These are phyloP conservation scores for Excalfactoria chinensis DNA, from an alignment of 2,113 vertebrate genomes.

Conservation along the genomic window DNA sequence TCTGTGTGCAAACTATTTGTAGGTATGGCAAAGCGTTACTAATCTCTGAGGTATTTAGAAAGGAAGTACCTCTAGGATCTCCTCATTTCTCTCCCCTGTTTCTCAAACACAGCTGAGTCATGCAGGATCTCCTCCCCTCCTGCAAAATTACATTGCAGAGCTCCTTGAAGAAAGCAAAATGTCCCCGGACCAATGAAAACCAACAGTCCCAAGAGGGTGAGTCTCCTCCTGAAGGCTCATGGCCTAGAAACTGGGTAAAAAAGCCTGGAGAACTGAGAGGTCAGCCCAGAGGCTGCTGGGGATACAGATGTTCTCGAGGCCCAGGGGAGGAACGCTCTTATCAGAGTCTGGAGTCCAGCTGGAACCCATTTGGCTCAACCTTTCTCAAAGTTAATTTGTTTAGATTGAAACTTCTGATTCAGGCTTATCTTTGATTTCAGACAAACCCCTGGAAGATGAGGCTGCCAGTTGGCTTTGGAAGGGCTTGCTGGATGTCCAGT, in stretches of 20 bases:
- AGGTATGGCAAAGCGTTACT: constrained; percentile 48
- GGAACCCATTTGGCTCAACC: constrained; percentile 39
- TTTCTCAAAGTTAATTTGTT: constrained; percentile 46
- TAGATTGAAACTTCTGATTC: constrained; percentile 26
- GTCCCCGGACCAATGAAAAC: not conserved
- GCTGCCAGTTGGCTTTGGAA: constrained; percentile 55
- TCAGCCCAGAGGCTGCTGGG: not conserved
- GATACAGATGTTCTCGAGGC: not conserved
- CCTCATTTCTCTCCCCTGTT: constrained; percentile 38
- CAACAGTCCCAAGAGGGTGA: not conserved
- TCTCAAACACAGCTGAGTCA: constrained; percentile 54
- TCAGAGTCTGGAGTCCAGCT: constrained; percentile 49
- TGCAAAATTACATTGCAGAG: not conserved
- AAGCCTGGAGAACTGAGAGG: not conserved
- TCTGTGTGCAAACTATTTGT: constrained; percentile 21
- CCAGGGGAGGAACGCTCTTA: constrained; percentile 22
- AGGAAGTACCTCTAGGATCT: constrained; percentile 71
- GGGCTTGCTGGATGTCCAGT: constrained; percentile 30
- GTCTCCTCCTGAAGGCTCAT: not conserved
- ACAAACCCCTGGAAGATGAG: not conserved
- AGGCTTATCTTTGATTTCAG: constrained; percentile 17
- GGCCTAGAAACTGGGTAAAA: constrained; percentile 31
- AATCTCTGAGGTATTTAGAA: constrained; percentile 61
- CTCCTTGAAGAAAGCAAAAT: constrained; percentile 8
- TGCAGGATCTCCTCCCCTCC: constrained; percentile 21